A percentile compares a stretch with the other conserved stretches of the same genome.
Conservation (phyloP, 1,140 invertebrate genomes). For the Sycobia sp. region DNA sequence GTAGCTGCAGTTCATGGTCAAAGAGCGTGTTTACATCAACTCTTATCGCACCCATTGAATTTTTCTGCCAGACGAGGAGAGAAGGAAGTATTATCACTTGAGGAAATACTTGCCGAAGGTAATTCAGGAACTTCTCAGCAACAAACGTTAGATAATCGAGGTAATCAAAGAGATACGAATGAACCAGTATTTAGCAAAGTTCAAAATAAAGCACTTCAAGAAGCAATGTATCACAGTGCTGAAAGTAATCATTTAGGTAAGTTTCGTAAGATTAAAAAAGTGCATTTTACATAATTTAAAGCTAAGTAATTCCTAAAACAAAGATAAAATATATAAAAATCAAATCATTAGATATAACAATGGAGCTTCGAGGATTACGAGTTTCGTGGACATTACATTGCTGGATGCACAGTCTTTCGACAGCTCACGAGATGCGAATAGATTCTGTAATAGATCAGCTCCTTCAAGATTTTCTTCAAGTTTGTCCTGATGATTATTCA, state of each 20-base stretch:
- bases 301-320: no score
- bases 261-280: no score
- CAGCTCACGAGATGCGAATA: slow-evolving; percentile 80
- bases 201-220: slow-evolving; percentile 83
- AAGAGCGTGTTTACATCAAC: slow-evolving; percentile 74
- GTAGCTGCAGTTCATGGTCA: slow-evolving; percentile 87
- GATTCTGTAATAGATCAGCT: slow-evolving; percentile 89
- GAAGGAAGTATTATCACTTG: slow-evolving; percentile 81
- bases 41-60: slow-evolving; percentile 77
- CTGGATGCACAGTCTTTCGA: slow-evolving; percentile 88
- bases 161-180: slow-evolving; percentile 57
- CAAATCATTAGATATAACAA: slow-evolving; percentile 80
- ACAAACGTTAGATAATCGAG: slow-evolving; percentile 50
- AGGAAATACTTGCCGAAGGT: slow-evolving; percentile 89
- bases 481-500: slow-evolving; percentile 82
- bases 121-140: slow-evolving; percentile 52
- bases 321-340: background rate
- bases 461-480: slow-evolving; percentile 87
- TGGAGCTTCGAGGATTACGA: slow-evolving; percentile 81
- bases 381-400: slow-evolving; percentile 89
- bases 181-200: slow-evolving; percentile 75
- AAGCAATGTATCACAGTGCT: slow-evolving; percentile 90
- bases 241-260: slow-evolving; percentile 86
- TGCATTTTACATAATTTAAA: no score
- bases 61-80: slow-evolving; percentile 66